Conservation (phyloP, 2,888 invertebrate genomes). For the Dugesia japonica region DNA sequence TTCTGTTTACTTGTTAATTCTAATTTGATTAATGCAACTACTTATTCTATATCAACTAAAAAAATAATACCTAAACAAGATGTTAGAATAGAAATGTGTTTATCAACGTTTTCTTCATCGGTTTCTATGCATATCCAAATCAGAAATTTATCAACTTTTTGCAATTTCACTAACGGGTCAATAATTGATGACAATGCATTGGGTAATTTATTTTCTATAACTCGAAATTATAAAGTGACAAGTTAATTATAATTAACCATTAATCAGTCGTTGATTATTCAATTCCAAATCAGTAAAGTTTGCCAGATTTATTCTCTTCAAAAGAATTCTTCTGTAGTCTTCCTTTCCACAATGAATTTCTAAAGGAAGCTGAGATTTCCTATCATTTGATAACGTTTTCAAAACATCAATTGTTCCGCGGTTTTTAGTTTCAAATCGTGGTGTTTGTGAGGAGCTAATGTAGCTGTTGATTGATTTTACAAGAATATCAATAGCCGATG, state of each 20-base stretch:
- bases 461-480: neutral
- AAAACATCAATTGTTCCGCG: neutral
- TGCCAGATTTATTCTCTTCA: neutral
- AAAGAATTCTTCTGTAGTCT: neutral
- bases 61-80: too few species aligned
- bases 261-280: neutral
- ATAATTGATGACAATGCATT: neutral
- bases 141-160: neutral
- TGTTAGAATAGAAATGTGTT: neutral
- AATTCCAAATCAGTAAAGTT: neutral
- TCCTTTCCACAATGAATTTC: neutral
- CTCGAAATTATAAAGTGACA: neutral
- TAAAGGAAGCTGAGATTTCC: neutral
- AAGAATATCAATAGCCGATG: conserved; percentile 8
- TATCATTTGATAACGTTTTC: neutral
- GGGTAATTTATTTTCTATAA: neutral
- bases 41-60: too few species aligned
- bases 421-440: neutral
- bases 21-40: too few species aligned
- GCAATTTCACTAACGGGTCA: neutral
- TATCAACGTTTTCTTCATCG: neutral
- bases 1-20: too few species aligned
- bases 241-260: neutral
- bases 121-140: neutral
- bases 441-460: neutral